A percentile compares a stretch with the other conserved stretches of the same genome.
phyloP scores from a whole-genome alignment of 2,888 invertebrate species.

The Latrodectus elegans region DNA sequence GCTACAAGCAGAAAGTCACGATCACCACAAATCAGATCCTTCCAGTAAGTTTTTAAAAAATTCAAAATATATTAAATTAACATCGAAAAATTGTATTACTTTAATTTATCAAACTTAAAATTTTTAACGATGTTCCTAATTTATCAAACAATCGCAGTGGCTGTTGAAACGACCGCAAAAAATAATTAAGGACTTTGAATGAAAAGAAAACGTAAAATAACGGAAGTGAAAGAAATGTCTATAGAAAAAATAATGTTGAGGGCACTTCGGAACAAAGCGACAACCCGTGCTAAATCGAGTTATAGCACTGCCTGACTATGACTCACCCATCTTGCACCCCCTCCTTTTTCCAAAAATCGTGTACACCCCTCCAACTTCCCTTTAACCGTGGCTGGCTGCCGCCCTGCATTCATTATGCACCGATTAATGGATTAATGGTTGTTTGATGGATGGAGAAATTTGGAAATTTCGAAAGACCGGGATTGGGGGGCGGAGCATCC shows the following conservation, averaged over 20 bases:
- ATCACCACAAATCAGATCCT: too few relatives aligned
- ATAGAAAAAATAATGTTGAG: background rate
- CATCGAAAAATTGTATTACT: too few relatives aligned
- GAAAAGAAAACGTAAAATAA: constrained; percentile 2
- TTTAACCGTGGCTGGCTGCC: background rate
- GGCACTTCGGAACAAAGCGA: constrained; percentile 29
- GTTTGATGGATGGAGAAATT: constrained; percentile 67
- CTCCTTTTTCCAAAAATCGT: constrained; percentile 35
- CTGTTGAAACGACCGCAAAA: background rate
- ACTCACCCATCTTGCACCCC: constrained; percentile 35
- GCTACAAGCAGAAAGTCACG: too few relatives aligned
- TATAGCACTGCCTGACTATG: constrained; percentile 27
- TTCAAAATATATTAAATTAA: too few relatives aligned
- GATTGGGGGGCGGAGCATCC: constrained; percentile 12
- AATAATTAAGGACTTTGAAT: background rate
- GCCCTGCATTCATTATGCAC: constrained; percentile 62
- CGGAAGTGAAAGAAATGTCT: background rate
- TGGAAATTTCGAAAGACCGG: constrained; percentile 10
- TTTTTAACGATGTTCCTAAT: background rate
- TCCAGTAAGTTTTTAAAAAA: too few relatives aligned
- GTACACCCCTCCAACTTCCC: constrained; percentile 25
- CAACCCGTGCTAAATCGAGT: constrained; percentile 58
- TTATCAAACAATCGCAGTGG: background rate
- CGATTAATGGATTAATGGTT: constrained; percentile 68
- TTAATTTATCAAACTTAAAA: too few relatives aligned